phyloP scores from a whole-genome alignment of 2,888 invertebrate species.

The Habroteleia sp. region DNA sequence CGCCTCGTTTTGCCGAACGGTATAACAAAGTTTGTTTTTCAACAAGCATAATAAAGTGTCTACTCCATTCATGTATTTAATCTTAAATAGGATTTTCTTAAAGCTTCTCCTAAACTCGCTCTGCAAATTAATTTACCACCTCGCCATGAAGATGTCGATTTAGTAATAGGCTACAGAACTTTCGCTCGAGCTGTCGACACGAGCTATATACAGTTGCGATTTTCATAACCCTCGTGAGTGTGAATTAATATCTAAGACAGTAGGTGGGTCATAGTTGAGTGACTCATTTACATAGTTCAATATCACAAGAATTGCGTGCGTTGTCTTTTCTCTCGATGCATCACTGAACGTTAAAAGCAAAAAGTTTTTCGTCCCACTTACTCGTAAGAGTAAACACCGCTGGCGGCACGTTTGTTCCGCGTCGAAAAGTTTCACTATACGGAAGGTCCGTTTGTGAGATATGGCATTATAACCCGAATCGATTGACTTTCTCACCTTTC shows the following conservation, averaged over 20 bases:
- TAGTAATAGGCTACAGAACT: slow-evolving; percentile 46
- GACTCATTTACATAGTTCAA: slow-evolving; percentile 27
- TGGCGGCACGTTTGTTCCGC: slow-evolving; percentile 31
- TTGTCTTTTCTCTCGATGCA: slow-evolving; percentile 66
- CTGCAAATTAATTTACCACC: slow-evolving; percentile 57
- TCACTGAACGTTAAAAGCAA: slow-evolving; percentile 54
- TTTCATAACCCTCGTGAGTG: slow-evolving; percentile 17
- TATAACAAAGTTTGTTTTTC: slow-evolving; percentile 50
- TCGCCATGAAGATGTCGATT: slow-evolving; percentile 54
- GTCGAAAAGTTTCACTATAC: slow-evolving; percentile 63
- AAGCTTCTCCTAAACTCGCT: slow-evolving; percentile 52
- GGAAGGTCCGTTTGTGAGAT: slow-evolving; percentile 51
- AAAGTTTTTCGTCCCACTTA: slow-evolving; percentile 67
- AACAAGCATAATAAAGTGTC: slow-evolving; percentile 55
- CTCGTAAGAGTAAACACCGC: slow-evolving; percentile 43
- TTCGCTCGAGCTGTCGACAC: slow-evolving; percentile 21
- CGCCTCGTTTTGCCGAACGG: slow-evolving; percentile 35
- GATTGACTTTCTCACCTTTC: slow-evolving; percentile 62
- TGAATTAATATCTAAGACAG: slow-evolving; percentile 41
- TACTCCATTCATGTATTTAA: slow-evolving; percentile 51
- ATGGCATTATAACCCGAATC: slow-evolving; percentile 60
- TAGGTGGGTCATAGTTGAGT: slow-evolving; percentile 58
- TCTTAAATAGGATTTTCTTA: slow-evolving; percentile 56
- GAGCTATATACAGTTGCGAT: slow-evolving; percentile 29
- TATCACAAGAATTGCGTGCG: slow-evolving; percentile 20